Evolutionary conservation across 1,140 invertebrate species (phyloP).

Genomic region (Sycophila sp.): DNA sequence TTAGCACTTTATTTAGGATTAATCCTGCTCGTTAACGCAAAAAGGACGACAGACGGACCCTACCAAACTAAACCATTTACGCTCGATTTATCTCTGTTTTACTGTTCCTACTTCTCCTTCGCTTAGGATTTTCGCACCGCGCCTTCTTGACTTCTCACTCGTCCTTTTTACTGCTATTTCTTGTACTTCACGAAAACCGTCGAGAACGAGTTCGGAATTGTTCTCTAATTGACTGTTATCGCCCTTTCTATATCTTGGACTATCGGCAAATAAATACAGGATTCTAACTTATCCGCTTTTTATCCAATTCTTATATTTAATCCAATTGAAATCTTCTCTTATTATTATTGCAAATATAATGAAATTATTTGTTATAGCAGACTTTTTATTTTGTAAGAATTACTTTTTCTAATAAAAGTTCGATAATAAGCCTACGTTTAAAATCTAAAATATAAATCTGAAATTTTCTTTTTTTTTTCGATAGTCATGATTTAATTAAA

Average conservation of each 20-base stretch:
- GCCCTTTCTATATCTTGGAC: constrained; percentile 2
- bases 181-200: not conserved
- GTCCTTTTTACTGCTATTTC: constrained; percentile 19
- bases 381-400: too few species aligned
- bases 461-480: too few species aligned
- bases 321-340: too few species aligned
- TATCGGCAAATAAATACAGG: constrained; percentile 19
- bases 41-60: too few species aligned
- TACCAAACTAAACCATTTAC: not conserved
- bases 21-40: not conserved
- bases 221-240: constrained; percentile 27
- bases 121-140: not conserved
- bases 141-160: not conserved
- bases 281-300: not conserved
- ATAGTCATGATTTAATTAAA: too few species aligned
- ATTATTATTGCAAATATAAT: too few species aligned
- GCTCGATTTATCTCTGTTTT: constrained; percentile 10
- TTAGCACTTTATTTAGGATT: too few species aligned
- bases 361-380: too few species aligned
- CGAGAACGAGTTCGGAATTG: constrained; percentile 25
- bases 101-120: not conserved
- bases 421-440: too few species aligned
- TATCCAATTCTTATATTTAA: too few species aligned
- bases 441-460: too few species aligned
- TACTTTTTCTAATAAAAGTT: too few species aligned